Evolutionary conservation across 2,113 vertebrate species (phyloP).

Genomic region (Crotophaga sulcirostris): DNA sequence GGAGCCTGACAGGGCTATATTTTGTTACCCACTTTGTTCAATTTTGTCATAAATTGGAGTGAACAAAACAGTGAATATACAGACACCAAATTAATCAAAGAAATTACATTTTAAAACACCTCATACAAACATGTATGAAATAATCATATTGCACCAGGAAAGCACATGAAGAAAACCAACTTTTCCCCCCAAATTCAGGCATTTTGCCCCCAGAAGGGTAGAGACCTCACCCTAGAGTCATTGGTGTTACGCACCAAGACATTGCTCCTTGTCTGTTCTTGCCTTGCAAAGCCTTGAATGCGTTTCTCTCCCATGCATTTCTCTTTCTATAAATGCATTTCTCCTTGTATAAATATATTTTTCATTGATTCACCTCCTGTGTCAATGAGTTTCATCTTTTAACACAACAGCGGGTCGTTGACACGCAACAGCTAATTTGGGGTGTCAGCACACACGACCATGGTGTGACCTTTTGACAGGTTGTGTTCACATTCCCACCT

Average conservation of each 20-base stretch:
- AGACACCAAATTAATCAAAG: slow-evolving; percentile 74
- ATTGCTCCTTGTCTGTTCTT: neutral
- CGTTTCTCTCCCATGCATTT: neutral
- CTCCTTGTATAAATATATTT: no score
- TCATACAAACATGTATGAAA: slow-evolving; percentile 33
- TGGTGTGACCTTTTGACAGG: fast-evolving
- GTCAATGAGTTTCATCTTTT: neutral
- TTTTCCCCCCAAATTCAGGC: neutral
- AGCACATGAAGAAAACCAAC: neutral
- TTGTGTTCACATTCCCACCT: neutral
- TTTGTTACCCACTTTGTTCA: slow-evolving; percentile 71
- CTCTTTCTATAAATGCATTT: no score
- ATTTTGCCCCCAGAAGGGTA: neutral
- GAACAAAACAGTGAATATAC: slow-evolving; percentile 55
- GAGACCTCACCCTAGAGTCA: neutral
- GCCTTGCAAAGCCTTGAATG: neutral
- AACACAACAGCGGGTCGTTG: fast-evolving
- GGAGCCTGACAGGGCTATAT: slow-evolving; percentile 72
- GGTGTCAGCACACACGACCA: fast-evolving
- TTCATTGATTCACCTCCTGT: neutral
- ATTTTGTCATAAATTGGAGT: slow-evolving; percentile 73
- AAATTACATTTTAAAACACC: slow-evolving; percentile 62
- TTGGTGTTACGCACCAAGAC: fast-evolving
- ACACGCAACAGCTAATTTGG: neutral
- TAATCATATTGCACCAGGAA: neutral